phyloP scores from a whole-genome alignment of 1,140 invertebrate genomes.

The Magallana gigas region DNA sequence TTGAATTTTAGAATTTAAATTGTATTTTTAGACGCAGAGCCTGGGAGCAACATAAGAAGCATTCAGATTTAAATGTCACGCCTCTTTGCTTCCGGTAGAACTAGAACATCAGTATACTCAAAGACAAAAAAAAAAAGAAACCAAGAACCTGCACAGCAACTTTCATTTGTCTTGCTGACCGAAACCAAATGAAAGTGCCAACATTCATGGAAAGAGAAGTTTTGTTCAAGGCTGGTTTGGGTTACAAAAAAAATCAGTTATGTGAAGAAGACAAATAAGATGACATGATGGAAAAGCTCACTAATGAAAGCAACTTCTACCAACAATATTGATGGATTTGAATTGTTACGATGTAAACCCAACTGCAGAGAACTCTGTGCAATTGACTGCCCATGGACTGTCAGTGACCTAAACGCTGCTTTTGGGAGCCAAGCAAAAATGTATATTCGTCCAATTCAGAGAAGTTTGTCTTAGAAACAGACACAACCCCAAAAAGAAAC shows the following conservation, averaged over 20 bases:
- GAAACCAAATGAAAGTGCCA: neutral
- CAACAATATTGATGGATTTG: conserved; percentile 37
- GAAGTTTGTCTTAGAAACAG: conserved; percentile 38
- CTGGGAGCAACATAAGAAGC: neutral
- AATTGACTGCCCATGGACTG: conserved; percentile 34
- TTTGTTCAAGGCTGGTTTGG: conserved; percentile 36
- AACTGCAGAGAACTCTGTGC: conserved; percentile 43
- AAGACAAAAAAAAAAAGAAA: neutral
- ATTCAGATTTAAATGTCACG: neutral
- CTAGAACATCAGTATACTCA: neutral
- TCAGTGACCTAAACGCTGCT: conserved; percentile 32
- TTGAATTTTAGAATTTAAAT: neutral
- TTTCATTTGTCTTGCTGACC: conserved; percentile 5
- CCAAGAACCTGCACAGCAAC: conserved; percentile 25
- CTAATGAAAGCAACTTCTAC: conserved; percentile 3
- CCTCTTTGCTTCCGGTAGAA: neutral
- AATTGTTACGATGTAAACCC: conserved; percentile 38
- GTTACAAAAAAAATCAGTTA: conserved; percentile 36
- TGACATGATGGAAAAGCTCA: conserved; percentile 37
- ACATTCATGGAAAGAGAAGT: conserved; percentile 13
- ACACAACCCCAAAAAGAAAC: neutral
- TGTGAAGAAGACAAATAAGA: conserved; percentile 7
- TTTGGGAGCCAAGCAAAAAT: conserved; percentile 42
- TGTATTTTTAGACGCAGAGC: neutral
- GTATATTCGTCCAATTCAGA: conserved; percentile 50